Base-by-base conservation (phyloP, 1,140 invertebrate species). In the Camponotus vicinus region DNA sequence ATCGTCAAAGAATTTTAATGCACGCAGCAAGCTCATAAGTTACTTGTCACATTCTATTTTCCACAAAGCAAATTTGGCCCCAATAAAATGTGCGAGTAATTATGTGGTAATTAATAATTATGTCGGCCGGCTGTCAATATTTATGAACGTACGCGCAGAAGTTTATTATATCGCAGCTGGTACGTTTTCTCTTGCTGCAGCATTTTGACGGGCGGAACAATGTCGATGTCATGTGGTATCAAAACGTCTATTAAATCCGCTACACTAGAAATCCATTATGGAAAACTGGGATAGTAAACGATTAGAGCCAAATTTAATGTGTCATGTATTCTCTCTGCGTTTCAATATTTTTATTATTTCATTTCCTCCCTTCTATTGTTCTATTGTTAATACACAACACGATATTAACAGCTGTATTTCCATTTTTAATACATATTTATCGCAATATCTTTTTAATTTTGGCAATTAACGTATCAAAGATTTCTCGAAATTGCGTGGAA, bases 61-160 rank as follows among this genome's bases (percentile, higher is more conserved):
- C 21, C 59, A 76, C 45, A 76, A 85, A 85, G 71, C 42, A 37
- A 77, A 34, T 42, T 45, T 61, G 71, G 34, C n/a, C 40, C 34
- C 78, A 85, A 76, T 77, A 75, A 77, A 76, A 78, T 85, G 59
- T 77, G 52, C 63, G 59, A 66, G 75, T 66, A 85, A 85, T 85
- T 85, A 77, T 49, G 40, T 42, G 82, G 49, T 78, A 78, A 77
- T 85, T 76, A 83, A 83, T 83, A 83, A 83, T 83, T 83, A 83
- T 73, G 79, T 73, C 55, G 55, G 45, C 79, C 61, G 27, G 55
- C 40, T 75, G 79, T 73, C 69, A 73, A 83, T 83, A 83, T 83
- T 83, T 75, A 83, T 73, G 67, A 83, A 73, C 55, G 61, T 40
- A 59, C 40, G 55, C 42, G 79, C 69, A 83, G 69, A 83, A 83